phyloP scores from a whole-genome alignment of 2,888 invertebrate genomes.

The Calameuta filiformis region DNA sequence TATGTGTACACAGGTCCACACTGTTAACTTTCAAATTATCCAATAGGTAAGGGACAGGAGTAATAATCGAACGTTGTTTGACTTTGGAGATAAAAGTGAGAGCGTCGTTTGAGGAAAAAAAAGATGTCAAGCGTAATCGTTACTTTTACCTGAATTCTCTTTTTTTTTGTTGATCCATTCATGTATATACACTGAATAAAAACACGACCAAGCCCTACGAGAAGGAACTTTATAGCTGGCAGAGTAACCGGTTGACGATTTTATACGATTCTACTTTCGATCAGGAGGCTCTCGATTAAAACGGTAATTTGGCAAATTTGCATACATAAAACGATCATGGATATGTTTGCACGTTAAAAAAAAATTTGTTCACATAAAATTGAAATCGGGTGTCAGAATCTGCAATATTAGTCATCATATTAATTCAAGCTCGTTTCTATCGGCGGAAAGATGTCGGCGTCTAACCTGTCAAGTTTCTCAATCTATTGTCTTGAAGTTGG shows the following conservation, averaged over 20 bases:
- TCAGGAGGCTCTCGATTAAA: conserved; percentile 2
- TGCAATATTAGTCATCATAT: background rate
- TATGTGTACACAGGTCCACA: background rate
- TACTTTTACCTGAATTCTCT: background rate
- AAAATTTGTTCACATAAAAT: background rate
- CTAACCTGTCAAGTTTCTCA: conserved; percentile 38
- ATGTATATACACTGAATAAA: background rate
- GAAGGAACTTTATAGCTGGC: background rate
- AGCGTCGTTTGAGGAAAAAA: background rate
- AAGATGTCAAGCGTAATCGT: background rate
- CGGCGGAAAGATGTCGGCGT: background rate
- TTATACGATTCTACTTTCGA: conserved; percentile 4
- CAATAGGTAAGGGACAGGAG: background rate
- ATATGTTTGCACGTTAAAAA: background rate
- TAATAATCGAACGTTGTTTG: background rate
- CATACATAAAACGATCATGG: background rate
- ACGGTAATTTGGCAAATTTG: background rate
- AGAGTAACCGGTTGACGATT: background rate
- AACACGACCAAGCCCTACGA: background rate
- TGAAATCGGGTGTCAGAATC: background rate
- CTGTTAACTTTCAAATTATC: background rate
- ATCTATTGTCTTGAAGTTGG: conserved; percentile 45
- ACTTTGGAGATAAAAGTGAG: background rate
- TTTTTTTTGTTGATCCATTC: background rate
- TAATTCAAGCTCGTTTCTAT: background rate